These are phyloP conservation scores for Dioctria linearis DNA, from an alignment of 2,888 invertebrate genomes.

Conservation along the genomic window DNA sequence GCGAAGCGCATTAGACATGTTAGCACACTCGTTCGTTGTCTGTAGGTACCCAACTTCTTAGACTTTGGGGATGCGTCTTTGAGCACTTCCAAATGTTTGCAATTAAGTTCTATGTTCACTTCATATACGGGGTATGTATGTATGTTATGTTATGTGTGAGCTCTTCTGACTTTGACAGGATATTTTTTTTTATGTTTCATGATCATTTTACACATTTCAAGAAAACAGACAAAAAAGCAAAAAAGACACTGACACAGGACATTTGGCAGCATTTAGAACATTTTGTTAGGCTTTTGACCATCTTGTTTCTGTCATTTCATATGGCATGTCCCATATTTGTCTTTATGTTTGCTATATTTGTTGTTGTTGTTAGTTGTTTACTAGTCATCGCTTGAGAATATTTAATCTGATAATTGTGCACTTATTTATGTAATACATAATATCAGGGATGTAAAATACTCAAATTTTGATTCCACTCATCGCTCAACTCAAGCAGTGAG, in stretches of 20 bases:
- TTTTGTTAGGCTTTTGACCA: neutral
- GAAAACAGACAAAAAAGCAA: neutral
- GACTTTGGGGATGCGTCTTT: slow-evolving; percentile 7
- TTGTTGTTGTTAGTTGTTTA: too few relatives aligned
- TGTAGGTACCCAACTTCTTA: slow-evolving; percentile 8
- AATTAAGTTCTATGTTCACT: slow-evolving; percentile 29
- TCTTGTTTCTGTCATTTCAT: slow-evolving; percentile 21
- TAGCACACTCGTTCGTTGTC: neutral
- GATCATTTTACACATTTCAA: neutral
- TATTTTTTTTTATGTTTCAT: slow-evolving; percentile 1
- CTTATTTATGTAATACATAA: too few relatives aligned
- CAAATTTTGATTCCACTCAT: too few relatives aligned
- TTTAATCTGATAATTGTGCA: too few relatives aligned
- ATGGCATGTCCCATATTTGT: neutral
- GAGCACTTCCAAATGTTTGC: slow-evolving; percentile 13
- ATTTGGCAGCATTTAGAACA: neutral
- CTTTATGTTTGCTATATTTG: neutral
- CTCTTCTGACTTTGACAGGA: slow-evolving; percentile 26
- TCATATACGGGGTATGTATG: too few relatives aligned
- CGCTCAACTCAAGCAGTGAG: too few relatives aligned
- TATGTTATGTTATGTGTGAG: neutral
- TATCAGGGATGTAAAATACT: too few relatives aligned
- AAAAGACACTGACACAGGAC: slow-evolving; percentile 16
- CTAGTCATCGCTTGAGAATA: too few relatives aligned
- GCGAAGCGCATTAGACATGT: slow-evolving; percentile 8